Evolutionary conservation across 2,888 invertebrate species (phyloP), one percentile per base, ranked within the genome.

Genomic region (Scaptomyza polygonia): DNA sequence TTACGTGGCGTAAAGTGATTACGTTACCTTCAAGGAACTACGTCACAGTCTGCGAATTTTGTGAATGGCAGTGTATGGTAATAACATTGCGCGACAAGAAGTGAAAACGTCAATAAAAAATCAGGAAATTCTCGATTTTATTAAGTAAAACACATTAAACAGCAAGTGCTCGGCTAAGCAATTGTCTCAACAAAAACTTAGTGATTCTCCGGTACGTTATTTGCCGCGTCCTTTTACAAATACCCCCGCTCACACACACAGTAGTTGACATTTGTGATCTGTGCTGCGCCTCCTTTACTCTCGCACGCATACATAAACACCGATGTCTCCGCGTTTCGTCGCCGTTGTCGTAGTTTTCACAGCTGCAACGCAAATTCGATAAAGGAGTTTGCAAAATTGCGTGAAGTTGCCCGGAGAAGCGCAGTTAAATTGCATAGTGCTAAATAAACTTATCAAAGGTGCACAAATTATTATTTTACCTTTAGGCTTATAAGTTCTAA

Each of bases 311-410:
- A 62, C 48, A 44, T 52, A 54, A 54, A 47, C 55, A 29, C 55
- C 48, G 32, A 42, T 63, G 73, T 72, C 73, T 66, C 54, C 59
- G 70, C 67, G 55, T 66, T 65, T 42, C 55, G 64, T 56, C 75
- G 65, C 47, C 32, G 49, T 45, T 57, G 65, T 66, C 74, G 64
- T 54, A 67, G 63, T 79, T 77, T 76, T 72, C 79, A 70, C 82
- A 82, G 88, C 88, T 82, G 82, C 82, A 82, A 87, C 82, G 82
- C 86, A 82, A 81, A 82, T 79, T 76, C 62, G 59, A 63, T 68
- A 81, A 75, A 82, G 82, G 82, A 87, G 78, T 65, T 72, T 21
- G 39, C 53, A 49, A 64, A 43, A 57, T 67, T 47, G 36, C 54
- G 48, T 54, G 34, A 16, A 58, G 57, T 56, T 27, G 43, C 49